Conservation (phyloP, 2,888 invertebrate genomes). For the Beris morrisii region DNA sequence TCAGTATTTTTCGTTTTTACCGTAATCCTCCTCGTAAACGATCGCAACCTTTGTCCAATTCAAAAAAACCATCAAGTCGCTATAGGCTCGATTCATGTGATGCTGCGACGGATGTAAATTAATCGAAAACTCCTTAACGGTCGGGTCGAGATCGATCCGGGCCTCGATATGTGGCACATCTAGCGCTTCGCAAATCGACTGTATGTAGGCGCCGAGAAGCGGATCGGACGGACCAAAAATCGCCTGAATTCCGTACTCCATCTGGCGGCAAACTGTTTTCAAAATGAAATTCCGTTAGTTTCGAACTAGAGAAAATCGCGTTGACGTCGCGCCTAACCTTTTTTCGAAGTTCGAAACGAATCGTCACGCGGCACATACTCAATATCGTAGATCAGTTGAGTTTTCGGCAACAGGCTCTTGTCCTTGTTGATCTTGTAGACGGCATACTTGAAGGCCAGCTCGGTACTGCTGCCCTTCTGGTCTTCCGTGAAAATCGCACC, state of each 20-base stretch:
- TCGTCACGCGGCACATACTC: constrained; percentile 74
- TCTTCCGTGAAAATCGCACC: constrained; percentile 78
- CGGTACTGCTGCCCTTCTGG: constrained; percentile 68
- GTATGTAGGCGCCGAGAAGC: constrained; percentile 72
- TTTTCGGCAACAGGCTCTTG: constrained; percentile 69
- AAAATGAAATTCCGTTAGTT: background rate
- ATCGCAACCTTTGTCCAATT: constrained; percentile 94
- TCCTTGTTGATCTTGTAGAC: constrained; percentile 77
- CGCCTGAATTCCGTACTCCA: constrained; percentile 70
- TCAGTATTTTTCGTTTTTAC: constrained; percentile 58
- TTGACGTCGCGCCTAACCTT: constrained; percentile 57
- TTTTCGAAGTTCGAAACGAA: constrained; percentile 78
- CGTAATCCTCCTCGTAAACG: constrained; percentile 90
- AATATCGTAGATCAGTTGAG: constrained; percentile 73
- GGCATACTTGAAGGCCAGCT: constrained; percentile 79
- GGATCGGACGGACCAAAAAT: constrained; percentile 79
- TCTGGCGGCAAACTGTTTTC: constrained; percentile 68
- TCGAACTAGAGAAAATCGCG: too few species aligned
- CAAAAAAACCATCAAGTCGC: constrained; percentile 82
- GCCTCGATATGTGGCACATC: constrained; percentile 80
- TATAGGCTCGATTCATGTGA: constrained; percentile 78
- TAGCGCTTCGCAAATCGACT: constrained; percentile 77
- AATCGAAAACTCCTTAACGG: constrained; percentile 71
- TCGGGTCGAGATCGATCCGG: constrained; percentile 60
- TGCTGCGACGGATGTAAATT: constrained; percentile 86